phyloP scores from a whole-genome alignment of 2,888 invertebrate species.

The Acronicta leporina region DNA sequence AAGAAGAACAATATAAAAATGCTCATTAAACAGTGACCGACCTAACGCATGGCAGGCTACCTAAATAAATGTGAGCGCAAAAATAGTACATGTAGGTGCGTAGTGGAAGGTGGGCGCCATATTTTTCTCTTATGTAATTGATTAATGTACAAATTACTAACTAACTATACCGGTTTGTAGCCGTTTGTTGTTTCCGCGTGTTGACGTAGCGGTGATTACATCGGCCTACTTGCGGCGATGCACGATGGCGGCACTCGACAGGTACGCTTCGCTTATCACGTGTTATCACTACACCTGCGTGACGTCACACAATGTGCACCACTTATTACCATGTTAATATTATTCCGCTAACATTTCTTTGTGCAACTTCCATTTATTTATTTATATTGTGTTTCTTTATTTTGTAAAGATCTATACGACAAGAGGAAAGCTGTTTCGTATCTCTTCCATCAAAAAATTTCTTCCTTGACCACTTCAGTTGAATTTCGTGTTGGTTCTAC shows the following conservation, averaged over 20 bases:
- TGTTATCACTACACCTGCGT: slow-evolving; percentile 76
- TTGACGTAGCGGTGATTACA: slow-evolving; percentile 48
- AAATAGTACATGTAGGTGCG: slow-evolving; percentile 14
- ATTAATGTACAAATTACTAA: slow-evolving; percentile 51
- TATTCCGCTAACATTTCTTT: slow-evolving; percentile 8
- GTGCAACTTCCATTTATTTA: background rate
- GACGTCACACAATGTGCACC: slow-evolving; percentile 66
- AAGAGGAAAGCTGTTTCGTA: background rate
- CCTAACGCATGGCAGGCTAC: too few relatives aligned
- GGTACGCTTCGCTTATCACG: slow-evolving; percentile 59
- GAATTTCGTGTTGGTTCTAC: too few relatives aligned
- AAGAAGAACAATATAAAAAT: background rate
- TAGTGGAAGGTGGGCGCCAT: slow-evolving; percentile 40
- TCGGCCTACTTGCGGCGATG: slow-evolving; percentile 52
- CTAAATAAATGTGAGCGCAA: background rate
- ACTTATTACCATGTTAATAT: slow-evolving; percentile 25
- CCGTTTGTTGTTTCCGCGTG: slow-evolving; percentile 59
- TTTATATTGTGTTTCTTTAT: too few relatives aligned
- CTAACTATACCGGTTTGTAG: slow-evolving; percentile 55
- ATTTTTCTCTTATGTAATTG: slow-evolving; percentile 55
- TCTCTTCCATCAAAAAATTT: background rate
- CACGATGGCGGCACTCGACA: slow-evolving; percentile 30
- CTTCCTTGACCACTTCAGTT: background rate
- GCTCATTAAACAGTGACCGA: background rate
- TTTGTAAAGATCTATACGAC: too few relatives aligned